phyloP scores from a whole-genome alignment of 2,888 invertebrate species.

The Pantelozetes paolii region DNA sequence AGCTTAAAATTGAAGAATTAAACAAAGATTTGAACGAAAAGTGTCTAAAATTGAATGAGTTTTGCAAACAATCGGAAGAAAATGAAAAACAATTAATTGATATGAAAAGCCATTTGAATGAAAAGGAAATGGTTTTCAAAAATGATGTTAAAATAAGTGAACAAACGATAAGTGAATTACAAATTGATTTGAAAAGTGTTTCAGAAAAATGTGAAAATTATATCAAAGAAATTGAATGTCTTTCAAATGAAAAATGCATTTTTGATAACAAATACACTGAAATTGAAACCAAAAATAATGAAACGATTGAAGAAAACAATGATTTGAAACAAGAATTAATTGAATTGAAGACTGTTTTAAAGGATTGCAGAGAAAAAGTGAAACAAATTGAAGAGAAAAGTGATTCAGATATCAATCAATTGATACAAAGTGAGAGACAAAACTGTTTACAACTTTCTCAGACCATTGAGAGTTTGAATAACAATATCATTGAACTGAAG shows the following conservation, averaged over 20 bases:
- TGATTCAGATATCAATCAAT: background rate
- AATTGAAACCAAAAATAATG: background rate
- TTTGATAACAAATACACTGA: slow-evolving; percentile 22
- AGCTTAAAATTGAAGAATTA: background rate
- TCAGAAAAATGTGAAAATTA: slow-evolving; percentile 22
- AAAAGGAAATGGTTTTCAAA: slow-evolving; percentile 4
- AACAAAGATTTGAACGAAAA: slow-evolving; percentile 33
- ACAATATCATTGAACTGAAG: background rate
- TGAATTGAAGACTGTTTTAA: background rate
- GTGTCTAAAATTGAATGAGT: slow-evolving; percentile 30
- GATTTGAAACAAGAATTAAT: background rate
- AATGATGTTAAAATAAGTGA: slow-evolving; percentile 12
- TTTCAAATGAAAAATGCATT: slow-evolving; percentile 18
- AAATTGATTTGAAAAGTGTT: background rate
- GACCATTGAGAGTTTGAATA: too few relatives aligned
- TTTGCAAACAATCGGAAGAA: slow-evolving; percentile 41
- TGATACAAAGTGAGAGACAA: background rate
- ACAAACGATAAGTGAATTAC: background rate
- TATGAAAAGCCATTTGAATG: slow-evolving; percentile 16
- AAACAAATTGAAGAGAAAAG: slow-evolving; percentile 3
- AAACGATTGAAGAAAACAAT: slow-evolving; percentile 38
- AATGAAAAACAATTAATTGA: slow-evolving; percentile 24
- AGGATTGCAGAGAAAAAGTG: background rate
- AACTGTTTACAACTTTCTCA: background rate
- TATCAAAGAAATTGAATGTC: slow-evolving; percentile 25